Conservation (phyloP, 2,113 vertebrate species). For the Gobio gobio region DNA sequence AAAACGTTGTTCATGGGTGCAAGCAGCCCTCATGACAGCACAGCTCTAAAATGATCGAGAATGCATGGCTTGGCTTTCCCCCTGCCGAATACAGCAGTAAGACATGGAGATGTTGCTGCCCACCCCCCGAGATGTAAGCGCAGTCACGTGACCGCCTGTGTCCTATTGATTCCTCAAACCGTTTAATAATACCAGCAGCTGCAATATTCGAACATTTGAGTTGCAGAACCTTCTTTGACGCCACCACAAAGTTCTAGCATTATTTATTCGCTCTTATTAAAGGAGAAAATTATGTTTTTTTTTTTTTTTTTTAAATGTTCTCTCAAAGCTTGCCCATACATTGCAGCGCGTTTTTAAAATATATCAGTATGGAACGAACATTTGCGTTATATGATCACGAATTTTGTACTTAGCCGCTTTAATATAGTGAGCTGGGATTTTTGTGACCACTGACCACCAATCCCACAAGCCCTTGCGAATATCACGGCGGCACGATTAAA, state of each 20-base stretch:
- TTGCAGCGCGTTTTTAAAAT: neutral
- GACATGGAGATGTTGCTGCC: constrained; percentile 66
- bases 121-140: constrained; percentile 64
- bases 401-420: neutral
- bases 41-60: constrained; percentile 41
- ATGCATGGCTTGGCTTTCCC: constrained; percentile 46
- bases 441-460: constrained; percentile 10
- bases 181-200: neutral
- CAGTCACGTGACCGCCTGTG: constrained; percentile 69
- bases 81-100: constrained; percentile 56
- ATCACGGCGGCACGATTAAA: neutral
- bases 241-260: neutral
- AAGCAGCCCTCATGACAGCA: constrained; percentile 24
- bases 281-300: neutral
- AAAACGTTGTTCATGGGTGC: constrained; percentile 33
- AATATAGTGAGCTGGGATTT: neutral
- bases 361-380: neutral
- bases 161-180: constrained; percentile 60
- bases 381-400: neutral
- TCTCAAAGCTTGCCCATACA: neutral
- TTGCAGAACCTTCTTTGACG: neutral
- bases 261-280: neutral
- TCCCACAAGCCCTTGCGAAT: constrained; percentile 55
- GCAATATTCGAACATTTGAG: neutral
- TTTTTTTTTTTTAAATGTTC: too few relatives aligned